Evolutionary conservation across 2,797 vertebrate species (phyloP), one percentile per base, ranked within the genome.

Genomic region (Adelosebastes latens): DNA sequence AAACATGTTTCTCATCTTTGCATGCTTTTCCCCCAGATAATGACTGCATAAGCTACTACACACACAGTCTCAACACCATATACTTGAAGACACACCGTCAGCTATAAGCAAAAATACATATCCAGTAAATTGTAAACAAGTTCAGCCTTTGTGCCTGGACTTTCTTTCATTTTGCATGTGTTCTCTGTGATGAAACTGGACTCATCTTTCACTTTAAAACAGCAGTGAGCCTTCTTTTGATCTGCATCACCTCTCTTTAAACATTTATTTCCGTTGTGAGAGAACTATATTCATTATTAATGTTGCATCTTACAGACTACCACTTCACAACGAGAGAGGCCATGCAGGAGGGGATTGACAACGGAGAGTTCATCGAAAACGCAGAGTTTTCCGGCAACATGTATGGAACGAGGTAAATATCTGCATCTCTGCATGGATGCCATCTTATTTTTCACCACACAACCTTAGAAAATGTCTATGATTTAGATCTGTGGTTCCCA

Each of bases 371-470:
- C 89, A 97, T 99, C 0, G 98, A 99, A 88, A 97, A 97, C 0
- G 97, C 98, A 0, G 97, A 97, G 87, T 99, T 99, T 94, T 99
- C 98, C 0, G 97, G 98, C 25, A 99, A 99, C 77, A 89, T 99
- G 90, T 99, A 99, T 0, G 98, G 99, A 84, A 99, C 99, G 20
- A 99, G 99, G 98, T 99, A 91, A 84, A 52, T 62, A 32, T 55
- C 46, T 56, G 5, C 9, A 34, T 14, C 39, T 31, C 52, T 34
- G 9, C 7, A 24, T 32, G 8, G 34, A 65, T 14, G 8, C 16
- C 32, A 22, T 11, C 4, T 9, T 18, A 13, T 65, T 49, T 14
- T 56, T 53, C 22, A n/a, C 1, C 25, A 55, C 3, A n/a, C 22
- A 42, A 72, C 27, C 5, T 59, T 0, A 12, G 7, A 75, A 59